Conservation (phyloP, 2,113 vertebrate species). For the Melanotaenia duboulayi region DNA sequence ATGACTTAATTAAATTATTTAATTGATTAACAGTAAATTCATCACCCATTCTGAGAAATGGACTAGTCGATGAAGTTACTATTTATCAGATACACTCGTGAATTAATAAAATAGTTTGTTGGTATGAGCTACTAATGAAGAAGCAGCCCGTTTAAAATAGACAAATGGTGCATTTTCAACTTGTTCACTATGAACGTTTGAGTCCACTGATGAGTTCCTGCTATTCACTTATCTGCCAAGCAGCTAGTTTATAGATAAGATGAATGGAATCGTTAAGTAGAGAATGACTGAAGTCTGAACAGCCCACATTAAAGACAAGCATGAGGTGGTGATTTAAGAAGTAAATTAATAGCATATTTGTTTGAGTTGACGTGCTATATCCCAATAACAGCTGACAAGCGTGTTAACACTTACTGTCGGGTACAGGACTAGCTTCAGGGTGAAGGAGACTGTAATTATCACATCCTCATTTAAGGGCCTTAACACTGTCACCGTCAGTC, state of each 20-base stretch:
- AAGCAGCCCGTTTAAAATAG: neutral
- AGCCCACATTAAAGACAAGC: neutral
- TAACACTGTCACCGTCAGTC: constrained; percentile 19
- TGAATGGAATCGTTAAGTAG: neutral
- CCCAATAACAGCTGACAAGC: constrained; percentile 18
- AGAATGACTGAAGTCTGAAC: neutral
- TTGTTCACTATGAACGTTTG: too few species aligned
- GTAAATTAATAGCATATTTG: neutral
- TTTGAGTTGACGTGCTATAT: neutral
- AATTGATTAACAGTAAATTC: too few species aligned
- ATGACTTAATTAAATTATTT: too few species aligned
- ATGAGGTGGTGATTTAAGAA: neutral
- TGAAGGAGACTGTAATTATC: constrained; percentile 44
- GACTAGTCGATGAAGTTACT: neutral
- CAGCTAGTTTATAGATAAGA: neutral
- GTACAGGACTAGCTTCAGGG: constrained; percentile 24
- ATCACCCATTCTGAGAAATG: neutral
- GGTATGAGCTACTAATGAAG: neutral
- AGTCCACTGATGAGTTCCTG: constrained; percentile 17
- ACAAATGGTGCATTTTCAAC: neutral
- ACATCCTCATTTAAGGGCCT: constrained; percentile 1
- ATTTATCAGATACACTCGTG: neutral
- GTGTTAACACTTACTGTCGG: constrained; percentile 31
- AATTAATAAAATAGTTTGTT: neutral
- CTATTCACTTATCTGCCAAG: constrained; percentile 1